Conservation (phyloP, 2,113 vertebrate species). For the Chitala chitala region DNA sequence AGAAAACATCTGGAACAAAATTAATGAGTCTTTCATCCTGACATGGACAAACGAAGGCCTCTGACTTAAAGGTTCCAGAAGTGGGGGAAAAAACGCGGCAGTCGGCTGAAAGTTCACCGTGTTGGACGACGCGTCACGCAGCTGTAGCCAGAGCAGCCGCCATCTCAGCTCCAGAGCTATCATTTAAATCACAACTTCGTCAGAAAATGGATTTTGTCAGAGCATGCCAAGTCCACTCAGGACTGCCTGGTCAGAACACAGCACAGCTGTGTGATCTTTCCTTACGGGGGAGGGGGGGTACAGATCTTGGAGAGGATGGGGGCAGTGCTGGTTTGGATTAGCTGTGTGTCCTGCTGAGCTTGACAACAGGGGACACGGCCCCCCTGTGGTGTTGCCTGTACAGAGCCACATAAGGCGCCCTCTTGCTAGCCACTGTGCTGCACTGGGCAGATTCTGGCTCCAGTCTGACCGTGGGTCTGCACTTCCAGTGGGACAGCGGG, state of each 20-base stretch:
- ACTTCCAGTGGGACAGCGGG: conserved; percentile 40
- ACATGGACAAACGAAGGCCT: not conserved
- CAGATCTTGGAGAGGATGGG: too few relatives aligned
- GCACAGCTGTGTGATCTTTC: conserved; percentile 73
- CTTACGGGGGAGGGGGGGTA: conserved; percentile 15
- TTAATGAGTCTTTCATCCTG: not conserved
- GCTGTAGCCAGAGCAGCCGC: conserved; percentile 48
- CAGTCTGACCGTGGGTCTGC: too few relatives aligned
- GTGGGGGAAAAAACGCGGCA: not conserved
- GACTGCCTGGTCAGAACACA: conserved; percentile 55
- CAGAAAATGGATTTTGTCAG: conserved; percentile 72
- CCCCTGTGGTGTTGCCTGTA: too few relatives aligned
- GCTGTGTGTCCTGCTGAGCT: conserved; percentile 56
- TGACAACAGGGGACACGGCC: conserved; percentile 59
- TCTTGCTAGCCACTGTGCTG: too few relatives aligned
- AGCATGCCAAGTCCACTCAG: conserved; percentile 68
- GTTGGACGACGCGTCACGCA: conserved; percentile 43
- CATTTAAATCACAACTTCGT: conserved; percentile 68
- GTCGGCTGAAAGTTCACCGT: not conserved
- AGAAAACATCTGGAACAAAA: not conserved
- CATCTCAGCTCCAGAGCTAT: conserved; percentile 62
- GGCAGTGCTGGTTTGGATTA: conserved; percentile 54
- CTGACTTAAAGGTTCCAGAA: not conserved
- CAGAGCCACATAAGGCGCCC: too few relatives aligned
- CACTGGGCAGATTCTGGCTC: too few relatives aligned